Evolutionary conservation across 2,113 vertebrate genomes (phyloP).

Genomic region (Gobius niger): DNA sequence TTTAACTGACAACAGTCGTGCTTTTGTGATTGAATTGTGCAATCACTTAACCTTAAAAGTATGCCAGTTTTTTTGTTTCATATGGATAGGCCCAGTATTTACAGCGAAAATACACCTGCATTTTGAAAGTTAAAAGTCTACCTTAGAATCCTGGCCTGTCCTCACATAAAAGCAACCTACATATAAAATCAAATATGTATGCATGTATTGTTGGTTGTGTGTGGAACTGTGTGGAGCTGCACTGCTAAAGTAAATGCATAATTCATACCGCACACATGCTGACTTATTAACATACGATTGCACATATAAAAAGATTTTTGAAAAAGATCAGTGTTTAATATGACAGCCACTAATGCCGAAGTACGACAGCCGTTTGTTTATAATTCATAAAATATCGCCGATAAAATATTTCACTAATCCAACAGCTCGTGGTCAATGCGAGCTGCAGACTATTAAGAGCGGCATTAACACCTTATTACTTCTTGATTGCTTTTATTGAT

Average conservation of each 20-base stretch:
- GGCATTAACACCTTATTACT: constrained; percentile 2
- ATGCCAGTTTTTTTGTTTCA: too few relatives aligned
- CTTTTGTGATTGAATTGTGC: too few relatives aligned
- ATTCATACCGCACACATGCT: neutral
- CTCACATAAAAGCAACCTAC: too few relatives aligned
- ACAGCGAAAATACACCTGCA: too few relatives aligned
- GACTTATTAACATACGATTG: neutral
- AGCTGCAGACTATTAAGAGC: neutral
- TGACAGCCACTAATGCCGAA: neutral
- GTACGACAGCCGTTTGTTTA: neutral
- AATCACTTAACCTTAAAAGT: too few relatives aligned
- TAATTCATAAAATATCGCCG: neutral
- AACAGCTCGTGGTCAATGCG: neutral
- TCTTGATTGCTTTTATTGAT: constrained; percentile 4
- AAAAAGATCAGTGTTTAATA: neutral
- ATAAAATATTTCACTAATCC: neutral
- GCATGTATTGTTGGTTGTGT: neutral
- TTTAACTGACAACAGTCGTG: too few relatives aligned
- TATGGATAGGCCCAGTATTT: too few relatives aligned
- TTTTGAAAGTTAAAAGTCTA: too few relatives aligned
- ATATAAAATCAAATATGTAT: neutral
- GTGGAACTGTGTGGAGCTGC: neutral
- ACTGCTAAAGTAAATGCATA: neutral
- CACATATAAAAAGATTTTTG: neutral
- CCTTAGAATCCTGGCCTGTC: too few relatives aligned